Base-by-base conservation (phyloP, 1,140 invertebrate genomes). In the Parasteatoda tepidariorum region DNA sequence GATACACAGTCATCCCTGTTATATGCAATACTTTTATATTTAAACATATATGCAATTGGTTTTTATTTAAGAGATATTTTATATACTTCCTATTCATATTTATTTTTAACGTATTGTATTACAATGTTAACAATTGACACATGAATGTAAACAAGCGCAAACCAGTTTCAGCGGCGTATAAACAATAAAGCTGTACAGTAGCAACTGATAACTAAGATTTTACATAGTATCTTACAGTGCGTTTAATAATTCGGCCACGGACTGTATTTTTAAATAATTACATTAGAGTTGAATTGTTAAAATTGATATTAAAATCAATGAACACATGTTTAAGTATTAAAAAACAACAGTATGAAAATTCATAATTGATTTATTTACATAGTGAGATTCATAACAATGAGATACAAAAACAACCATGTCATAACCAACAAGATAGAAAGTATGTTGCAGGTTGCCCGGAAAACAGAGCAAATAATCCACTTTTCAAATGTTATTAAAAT, bases 381-480 rank as follows among this genome's bases (percentile, higher is more conserved):
- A 64, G 61, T 66, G 74, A 76, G 59, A 57, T 76, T 66, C 34
- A 31, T 76, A 76, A 76, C 74, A 76, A 76, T 74, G 71, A 74
- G 61, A 61, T 76, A 76, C 74, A 76, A 76, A 75, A 64, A 76
- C 74, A 76, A 66, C 59, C 74, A 76, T 76, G 26, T 76, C 64
- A 76, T 57, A 76, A 57, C 66, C 61, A 76, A 76, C 74, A 76
- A 66, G 59, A 54, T 76, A 61, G 74, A 59, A 59, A 59, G 24
- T 48, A 48, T 64, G 59, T 54, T 57, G 34, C 55, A 61, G 34
- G 9, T 48, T 41, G 41, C 41, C 66, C 33, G 59, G 6, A 73
- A 73, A 55, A 48, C 18, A 1, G 38, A 73, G 48, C 48, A 61
- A 18, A 75, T 75, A 75, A 75, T 75, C 30, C 71, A 75, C 71